Evolutionary conservation across 2,797 vertebrate genomes (phyloP), one percentile per base, ranked within the genome.

Genomic region (Tympanoctomys barrerae): DNA sequence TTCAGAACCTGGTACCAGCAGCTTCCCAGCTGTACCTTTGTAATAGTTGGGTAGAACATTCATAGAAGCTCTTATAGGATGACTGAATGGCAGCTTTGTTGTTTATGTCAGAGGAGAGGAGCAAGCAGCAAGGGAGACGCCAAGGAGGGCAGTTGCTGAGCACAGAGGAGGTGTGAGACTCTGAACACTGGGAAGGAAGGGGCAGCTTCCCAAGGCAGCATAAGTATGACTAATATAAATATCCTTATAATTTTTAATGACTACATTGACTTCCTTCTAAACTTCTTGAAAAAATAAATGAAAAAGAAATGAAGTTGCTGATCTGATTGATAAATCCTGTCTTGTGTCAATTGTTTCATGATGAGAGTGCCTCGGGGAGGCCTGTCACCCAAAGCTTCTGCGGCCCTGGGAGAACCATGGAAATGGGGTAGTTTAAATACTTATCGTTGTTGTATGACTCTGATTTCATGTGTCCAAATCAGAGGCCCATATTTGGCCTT

Each of bases 101-200:
- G 31, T 84, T 90, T 62, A 62, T n/a, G n/a, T 36, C 62, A 46
- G 77, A 95, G 66, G 39, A 87, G 39, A 90, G 90, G 64, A 46
- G 7, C n/a, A 64, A 62, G 70, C 3, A 68, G 49, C 18, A 26
- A 77, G 46, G 22, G 31, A 77, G 26, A 61, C 31, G 12, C 70
- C 84, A 61, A 33, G 75, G 54, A 94, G 87, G 31, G 26, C 5
- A 87, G 22, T 9, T 42, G 4, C 0, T 79, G 26, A 59, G 80
- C 39, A 71, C 61, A 21, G 4, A 39, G n/a, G 89, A 89, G 39
- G 84, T 46, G 22, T 7, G 46, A 91, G 13, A 12, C 19, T n/a
- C 7, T 42, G 18, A 28, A 71, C 19, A 42, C 7, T 57, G 80
- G 71, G 71, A 61, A 86, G 26, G 19, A 73, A 90, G 2, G 7